Conservation (phyloP, 2,888 invertebrate genomes). For the Tenodera sinensis region DNA sequence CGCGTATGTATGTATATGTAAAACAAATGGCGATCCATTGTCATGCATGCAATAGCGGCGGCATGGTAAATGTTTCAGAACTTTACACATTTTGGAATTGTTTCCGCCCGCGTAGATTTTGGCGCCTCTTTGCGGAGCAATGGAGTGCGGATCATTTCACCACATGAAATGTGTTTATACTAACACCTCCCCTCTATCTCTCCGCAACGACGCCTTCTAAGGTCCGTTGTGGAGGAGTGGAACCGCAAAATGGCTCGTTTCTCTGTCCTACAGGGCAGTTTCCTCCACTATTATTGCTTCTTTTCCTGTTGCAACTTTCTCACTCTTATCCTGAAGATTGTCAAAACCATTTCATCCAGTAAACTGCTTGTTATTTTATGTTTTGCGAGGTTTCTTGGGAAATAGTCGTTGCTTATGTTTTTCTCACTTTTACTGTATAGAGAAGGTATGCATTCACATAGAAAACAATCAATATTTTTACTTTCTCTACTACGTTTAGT, state of each 20-base stretch:
- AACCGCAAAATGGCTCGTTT: background rate
- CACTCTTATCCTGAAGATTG: too few species aligned
- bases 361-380: too few species aligned
- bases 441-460: too few species aligned
- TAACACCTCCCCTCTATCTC: background rate
- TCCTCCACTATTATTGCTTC: background rate
- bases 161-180: constrained; percentile 11
- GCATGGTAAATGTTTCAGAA: constrained; percentile 31
- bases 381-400: too few species aligned
- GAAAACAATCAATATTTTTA: too few species aligned
- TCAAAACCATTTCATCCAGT: too few species aligned
- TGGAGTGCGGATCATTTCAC: constrained; percentile 32
- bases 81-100: constrained; percentile 28
- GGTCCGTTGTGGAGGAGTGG: background rate
- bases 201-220: background rate
- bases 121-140: constrained; percentile 31
- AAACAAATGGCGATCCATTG: constrained; percentile 27
- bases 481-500: too few species aligned
- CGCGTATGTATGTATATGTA: background rate
- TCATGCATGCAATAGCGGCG: constrained; percentile 12
- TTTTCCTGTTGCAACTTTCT: too few species aligned
- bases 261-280: background rate
- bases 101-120: constrained; percentile 29
- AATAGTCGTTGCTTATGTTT: too few species aligned
- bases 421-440: too few species aligned